Base-by-base conservation (phyloP, 2,797 vertebrate genomes). In the Linurgus olivaceus region DNA sequence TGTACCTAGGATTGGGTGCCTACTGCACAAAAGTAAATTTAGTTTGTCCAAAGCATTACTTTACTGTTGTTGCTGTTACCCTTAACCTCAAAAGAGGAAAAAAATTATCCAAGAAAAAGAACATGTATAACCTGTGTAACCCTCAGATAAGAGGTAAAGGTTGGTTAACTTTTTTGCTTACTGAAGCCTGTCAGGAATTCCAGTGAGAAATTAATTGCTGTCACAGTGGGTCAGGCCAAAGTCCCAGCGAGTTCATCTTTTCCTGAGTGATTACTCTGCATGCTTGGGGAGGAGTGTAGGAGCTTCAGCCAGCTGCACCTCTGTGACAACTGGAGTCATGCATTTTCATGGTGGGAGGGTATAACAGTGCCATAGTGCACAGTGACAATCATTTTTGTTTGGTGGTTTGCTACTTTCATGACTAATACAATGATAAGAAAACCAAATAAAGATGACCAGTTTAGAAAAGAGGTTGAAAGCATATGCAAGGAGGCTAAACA, bases 1-100 rank as follows among this genome's bases (percentile, higher is more conserved):
- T 61, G 42, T 29, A 14, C 7, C 31, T 29, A 57, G 10, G 11
- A 47, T 31, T 0, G 0, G 19, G 31, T 28, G 73, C n/a, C 35
- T 71, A 28, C 21, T 37, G 58, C 47, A 58, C 21, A 31, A 19
- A 45, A 73, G 6, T 31, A 51, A 79, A 68, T 65, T 63, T 5
- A 17, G 26, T 44, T 42, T 91, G 45, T 50, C 21, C 9, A 52
- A 59, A 75, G 57, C 21, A 71, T 37, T 67, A 38, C 11, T 57
- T 90, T 18, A 47, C 21, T 86, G 85, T 86, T 37, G 8, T n/a
- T 85, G n/a, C 47, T 18, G 7, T 71, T 86, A 79, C 24, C 14
- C 28, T 6, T 55, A 70, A 78, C 7, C 38, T 52, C 9, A 9
- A 38, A 9, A 33, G 11, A 8, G 33, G 2, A 20, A 37, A 66